Conservation (phyloP, 2,888 invertebrate genomes). For the Rhamphomyia laevipes region DNA sequence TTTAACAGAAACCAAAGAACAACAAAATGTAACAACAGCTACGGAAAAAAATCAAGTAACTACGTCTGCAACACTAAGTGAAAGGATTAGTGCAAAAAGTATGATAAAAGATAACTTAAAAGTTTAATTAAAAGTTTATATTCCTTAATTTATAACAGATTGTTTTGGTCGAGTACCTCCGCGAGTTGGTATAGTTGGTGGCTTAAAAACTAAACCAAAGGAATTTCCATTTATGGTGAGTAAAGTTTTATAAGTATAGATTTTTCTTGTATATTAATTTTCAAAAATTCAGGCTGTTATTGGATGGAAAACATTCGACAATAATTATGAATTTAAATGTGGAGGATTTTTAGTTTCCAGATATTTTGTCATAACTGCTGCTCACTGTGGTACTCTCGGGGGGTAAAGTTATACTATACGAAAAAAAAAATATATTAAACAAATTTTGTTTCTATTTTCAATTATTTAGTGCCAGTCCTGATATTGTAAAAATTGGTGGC, state of each 20-base stretch:
- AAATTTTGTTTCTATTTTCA: not conserved
- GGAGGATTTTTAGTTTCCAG: conserved; percentile 1
- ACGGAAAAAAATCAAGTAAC: too few species aligned
- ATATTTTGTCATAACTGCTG: conserved; percentile 5
- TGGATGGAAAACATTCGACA: not conserved
- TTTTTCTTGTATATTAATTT: not conserved
- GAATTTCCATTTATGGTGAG: conserved; percentile 9
- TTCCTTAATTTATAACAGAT: not conserved
- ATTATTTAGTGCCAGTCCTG: not conserved
- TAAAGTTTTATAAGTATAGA: not conserved
- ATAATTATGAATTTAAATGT: conserved; percentile 2
- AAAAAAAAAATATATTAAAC: not conserved
- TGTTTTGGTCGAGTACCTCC: not conserved
- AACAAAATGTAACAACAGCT: too few species aligned
- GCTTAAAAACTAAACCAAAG: conserved; percentile 1
- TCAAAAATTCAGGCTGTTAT: not conserved
- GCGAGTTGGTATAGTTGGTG: not conserved
- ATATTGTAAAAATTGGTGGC: not conserved
- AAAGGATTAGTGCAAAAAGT: not conserved
- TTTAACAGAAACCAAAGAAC: not conserved
- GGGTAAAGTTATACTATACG: not conserved
- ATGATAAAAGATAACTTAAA: not conserved
- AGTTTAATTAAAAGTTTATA: too few species aligned
- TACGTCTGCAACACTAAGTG: too few species aligned
- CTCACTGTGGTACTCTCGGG: conserved; percentile 3